Evolutionary conservation across 1,140 invertebrate genomes (phyloP).

Genomic region (Caenorhabditis brenneri): DNA sequence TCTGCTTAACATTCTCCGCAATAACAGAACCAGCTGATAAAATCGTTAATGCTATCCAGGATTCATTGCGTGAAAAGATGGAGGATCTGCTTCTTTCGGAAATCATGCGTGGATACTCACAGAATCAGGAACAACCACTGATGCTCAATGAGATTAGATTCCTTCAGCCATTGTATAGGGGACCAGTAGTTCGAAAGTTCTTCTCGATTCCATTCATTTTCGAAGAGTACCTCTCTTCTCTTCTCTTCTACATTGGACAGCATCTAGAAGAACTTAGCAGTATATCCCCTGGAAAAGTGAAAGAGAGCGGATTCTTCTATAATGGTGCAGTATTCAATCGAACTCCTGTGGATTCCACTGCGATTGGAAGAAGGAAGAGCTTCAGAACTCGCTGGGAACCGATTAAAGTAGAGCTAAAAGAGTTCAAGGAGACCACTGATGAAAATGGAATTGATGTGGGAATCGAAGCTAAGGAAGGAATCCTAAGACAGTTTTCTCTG

Average conservation of each 20-base stretch:
- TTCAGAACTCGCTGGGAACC: neutral
- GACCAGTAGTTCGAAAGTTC: neutral
- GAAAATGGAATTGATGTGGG: neutral
- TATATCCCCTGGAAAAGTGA: neutral
- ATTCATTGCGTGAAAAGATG: neutral
- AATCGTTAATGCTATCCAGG: neutral
- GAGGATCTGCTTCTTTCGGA: neutral
- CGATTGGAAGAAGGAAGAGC: neutral
- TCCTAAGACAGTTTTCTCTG: neutral
- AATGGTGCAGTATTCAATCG: neutral
- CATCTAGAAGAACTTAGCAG: neutral
- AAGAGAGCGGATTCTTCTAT: neutral
- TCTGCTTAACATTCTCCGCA: neutral
- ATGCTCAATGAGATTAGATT: neutral
- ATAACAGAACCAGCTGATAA: neutral
- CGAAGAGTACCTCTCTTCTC: neutral
- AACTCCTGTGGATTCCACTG: neutral
- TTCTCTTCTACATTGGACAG: neutral
- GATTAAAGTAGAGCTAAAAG: neutral
- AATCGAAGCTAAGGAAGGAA: neutral
- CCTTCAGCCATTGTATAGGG: neutral
- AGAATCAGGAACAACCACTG: neutral
- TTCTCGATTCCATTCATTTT: slow-evolving; percentile 22
- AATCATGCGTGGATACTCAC: slow-evolving; percentile 1
- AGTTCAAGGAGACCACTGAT: neutral